Evolutionary conservation across 2,888 invertebrate species (phyloP).

Genomic region (Ecliptopera silaceata): DNA sequence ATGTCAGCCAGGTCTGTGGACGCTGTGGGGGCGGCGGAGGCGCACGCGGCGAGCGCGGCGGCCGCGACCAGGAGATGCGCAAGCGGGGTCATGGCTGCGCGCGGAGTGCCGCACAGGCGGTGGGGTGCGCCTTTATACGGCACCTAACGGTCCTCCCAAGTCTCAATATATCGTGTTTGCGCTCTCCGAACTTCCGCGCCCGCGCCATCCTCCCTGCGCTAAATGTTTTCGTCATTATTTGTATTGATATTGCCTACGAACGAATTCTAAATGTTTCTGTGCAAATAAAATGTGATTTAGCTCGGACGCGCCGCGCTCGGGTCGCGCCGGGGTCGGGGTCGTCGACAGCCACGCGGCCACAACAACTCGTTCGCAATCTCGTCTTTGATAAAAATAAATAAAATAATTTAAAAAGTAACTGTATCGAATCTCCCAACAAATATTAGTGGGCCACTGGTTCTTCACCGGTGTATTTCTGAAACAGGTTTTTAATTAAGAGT

Average conservation of each 20-base stretch:
- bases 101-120: conserved; percentile 40
- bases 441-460: conserved; percentile 22
- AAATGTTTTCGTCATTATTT: conserved; percentile 73
- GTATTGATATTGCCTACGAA: conserved; percentile 55
- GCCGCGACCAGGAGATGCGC: conserved; percentile 58
- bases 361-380: neutral
- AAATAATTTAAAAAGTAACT: conserved; percentile 19
- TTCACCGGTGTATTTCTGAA: conserved; percentile 3
- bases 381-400: conserved; percentile 10
- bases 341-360: conserved; percentile 3
- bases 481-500: conserved; percentile 24
- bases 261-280: conserved; percentile 34
- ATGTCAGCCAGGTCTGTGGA: conserved; percentile 35
- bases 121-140: conserved; percentile 63
- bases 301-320: neutral
- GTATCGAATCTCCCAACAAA: conserved; percentile 9
- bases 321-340: conserved; percentile 1
- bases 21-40: neutral
- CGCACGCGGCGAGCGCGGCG: conserved; percentile 58
- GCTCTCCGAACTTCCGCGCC: conserved; percentile 45
- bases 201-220: conserved; percentile 44
- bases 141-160: conserved; percentile 65
- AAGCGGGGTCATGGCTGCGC: conserved; percentile 66
- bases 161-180: conserved; percentile 51
- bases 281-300: conserved; percentile 37